phyloP scores from a whole-genome alignment of 2,888 invertebrate genomes.

The Parthenolecanium corni region DNA sequence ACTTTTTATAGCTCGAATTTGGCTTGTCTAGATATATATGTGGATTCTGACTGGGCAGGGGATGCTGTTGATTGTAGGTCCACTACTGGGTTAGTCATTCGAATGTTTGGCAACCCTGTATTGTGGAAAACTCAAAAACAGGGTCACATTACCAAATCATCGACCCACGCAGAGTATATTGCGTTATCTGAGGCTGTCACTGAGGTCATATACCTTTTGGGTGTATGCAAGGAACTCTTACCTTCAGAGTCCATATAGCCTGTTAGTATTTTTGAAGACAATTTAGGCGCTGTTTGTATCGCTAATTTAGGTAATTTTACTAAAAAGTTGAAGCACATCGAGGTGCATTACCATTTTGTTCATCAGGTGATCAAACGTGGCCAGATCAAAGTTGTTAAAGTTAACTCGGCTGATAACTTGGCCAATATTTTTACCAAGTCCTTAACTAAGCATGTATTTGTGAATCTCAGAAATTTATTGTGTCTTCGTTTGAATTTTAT shows the following conservation, averaged over 20 bases:
- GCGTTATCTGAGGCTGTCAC: neutral
- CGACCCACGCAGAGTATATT: too few species aligned
- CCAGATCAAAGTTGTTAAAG: neutral
- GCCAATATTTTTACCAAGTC: too few species aligned
- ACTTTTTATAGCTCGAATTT: neutral
- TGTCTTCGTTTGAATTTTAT: too few species aligned
- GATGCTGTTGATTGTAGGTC: too few species aligned
- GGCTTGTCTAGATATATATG: neutral
- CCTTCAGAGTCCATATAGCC: neutral
- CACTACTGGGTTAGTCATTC: neutral
- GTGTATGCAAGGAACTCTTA: neutral
- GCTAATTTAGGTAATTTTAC: too few species aligned
- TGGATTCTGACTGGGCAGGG: constrained; percentile 1
- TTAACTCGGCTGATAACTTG: neutral
- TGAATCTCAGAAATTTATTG: too few species aligned
- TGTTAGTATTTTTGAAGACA: neutral
- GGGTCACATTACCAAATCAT: neutral
- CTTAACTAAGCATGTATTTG: too few species aligned
- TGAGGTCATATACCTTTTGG: neutral
- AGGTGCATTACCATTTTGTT: neutral
- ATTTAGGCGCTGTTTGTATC: neutral
- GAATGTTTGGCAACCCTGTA: neutral
- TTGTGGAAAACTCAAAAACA: constrained; percentile 3
- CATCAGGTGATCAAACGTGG: neutral
- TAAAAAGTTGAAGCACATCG: neutral